Conservation (phyloP, 2,113 vertebrate species). For the Nyctibius bracteatus region DNA sequence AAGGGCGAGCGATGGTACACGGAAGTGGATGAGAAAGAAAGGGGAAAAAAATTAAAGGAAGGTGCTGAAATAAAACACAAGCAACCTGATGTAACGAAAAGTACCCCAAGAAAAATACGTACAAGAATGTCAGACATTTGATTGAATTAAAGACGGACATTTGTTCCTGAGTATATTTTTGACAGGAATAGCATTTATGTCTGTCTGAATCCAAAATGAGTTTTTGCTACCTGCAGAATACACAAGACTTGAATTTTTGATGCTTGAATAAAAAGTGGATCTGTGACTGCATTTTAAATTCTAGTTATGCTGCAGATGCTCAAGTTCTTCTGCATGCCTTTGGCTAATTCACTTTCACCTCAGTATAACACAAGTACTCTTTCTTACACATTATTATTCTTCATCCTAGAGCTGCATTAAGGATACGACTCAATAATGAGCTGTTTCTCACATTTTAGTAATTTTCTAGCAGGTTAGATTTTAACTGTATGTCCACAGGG, state of each 20-base stretch:
- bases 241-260: not conserved
- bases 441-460: not conserved
- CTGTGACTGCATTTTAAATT: not conserved
- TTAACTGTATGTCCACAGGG: not conserved
- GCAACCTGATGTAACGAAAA: not conserved
- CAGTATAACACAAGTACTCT: not conserved
- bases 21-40: not conserved
- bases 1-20: not conserved
- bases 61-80: not conserved
- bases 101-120: not conserved
- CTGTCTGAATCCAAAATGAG: not conserved
- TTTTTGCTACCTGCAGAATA: not conserved
- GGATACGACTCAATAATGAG: not conserved
- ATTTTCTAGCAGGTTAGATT: not conserved
- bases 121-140: rapidly evolving
- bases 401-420: not conserved
- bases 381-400: not conserved
- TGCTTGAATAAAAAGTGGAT: not conserved
- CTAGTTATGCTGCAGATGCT: not conserved
- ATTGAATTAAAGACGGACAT: not conserved
- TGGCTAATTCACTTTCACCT: not conserved
- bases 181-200: not conserved
- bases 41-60: rapidly evolving
- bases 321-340: not conserved
- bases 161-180: not conserved